Conservation (phyloP, 2,113 vertebrate species). For the Barnardius zonarius region DNA sequence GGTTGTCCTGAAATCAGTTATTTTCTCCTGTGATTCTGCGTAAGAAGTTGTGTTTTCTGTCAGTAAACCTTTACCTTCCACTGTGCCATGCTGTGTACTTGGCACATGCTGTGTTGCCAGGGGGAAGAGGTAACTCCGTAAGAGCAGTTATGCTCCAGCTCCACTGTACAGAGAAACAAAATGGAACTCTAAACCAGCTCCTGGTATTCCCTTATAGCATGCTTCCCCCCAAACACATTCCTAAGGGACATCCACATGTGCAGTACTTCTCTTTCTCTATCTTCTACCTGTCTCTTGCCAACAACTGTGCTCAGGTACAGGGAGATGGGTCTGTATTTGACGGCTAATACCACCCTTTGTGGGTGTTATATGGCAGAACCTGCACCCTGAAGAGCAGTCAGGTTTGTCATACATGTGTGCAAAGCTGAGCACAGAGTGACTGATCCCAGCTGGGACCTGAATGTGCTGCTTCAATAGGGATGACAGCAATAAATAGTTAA, state of each 20-base stretch:
- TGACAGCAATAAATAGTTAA: background rate
- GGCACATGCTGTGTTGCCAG: background rate
- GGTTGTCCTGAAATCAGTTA: background rate
- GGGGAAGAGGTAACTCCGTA: background rate
- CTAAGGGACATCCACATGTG: background rate
- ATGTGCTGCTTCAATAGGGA: fast-evolving
- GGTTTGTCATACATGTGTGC: fast-evolving
- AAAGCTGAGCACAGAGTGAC: background rate
- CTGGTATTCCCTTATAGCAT: fast-evolving
- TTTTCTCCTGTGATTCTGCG: background rate
- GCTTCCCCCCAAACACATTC: fast-evolving
- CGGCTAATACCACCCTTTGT: background rate
- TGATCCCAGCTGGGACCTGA: background rate
- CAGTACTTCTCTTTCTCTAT: background rate
- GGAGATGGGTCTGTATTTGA: background rate
- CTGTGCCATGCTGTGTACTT: too few relatives aligned
- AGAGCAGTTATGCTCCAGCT: background rate
- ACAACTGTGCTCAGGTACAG: background rate
- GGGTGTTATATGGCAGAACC: background rate
- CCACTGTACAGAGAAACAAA: background rate
- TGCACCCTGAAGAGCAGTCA: fast-evolving
- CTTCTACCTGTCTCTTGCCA: too few relatives aligned
- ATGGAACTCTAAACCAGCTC: background rate
- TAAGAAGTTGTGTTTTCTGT: background rate
- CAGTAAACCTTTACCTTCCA: background rate